Percentiles rank a stretch among this genome's conserved stretches.
Evolutionary conservation across 2,888 invertebrate species (phyloP).

Genomic region (Cenopis cana): DNA sequence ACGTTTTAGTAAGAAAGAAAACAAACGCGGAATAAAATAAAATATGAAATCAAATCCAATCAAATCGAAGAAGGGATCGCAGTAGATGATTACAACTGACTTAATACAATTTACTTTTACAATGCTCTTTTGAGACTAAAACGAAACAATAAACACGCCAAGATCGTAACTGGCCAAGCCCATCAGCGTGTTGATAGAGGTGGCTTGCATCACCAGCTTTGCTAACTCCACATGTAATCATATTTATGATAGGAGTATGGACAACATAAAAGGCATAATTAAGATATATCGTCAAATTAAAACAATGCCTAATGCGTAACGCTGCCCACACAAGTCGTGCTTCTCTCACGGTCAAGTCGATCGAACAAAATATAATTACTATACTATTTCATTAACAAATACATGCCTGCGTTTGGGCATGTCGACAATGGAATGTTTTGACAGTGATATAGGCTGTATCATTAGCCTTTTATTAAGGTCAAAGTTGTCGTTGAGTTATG

Average conservation of each 20-base stretch:
- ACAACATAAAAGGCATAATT: conserved; percentile 11
- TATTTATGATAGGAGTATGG: not conserved
- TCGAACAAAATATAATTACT: conserved; percentile 34
- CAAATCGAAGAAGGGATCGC: too few species aligned
- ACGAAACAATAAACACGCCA: not conserved
- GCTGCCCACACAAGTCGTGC: conserved; percentile 21
- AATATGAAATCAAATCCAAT: not conserved
- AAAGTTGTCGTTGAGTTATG: conserved; percentile 26
- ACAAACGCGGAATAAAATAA: not conserved
- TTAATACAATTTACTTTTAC: not conserved
- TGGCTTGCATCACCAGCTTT: not conserved
- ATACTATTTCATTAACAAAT: conserved; percentile 35
- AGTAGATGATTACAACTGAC: not conserved
- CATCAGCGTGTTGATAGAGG: not conserved
- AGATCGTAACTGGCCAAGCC: not conserved
- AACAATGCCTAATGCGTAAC: conserved; percentile 23
- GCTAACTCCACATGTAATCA: not conserved
- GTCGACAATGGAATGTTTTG: conserved; percentile 29
- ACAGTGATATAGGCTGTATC: conserved; percentile 33
- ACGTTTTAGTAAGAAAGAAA: not conserved
- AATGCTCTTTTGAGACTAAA: not conserved
- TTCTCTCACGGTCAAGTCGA: conserved; percentile 24
- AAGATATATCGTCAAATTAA: conserved; percentile 8
- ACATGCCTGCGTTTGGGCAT: conserved; percentile 21
- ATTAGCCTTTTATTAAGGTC: conserved; percentile 28